A percentile compares a stretch with the other conserved stretches of the same genome.
These are phyloP conservation scores for Nesogale talazaci DNA, from an alignment of 2,113 vertebrate genomes.

Conservation along the genomic window DNA sequence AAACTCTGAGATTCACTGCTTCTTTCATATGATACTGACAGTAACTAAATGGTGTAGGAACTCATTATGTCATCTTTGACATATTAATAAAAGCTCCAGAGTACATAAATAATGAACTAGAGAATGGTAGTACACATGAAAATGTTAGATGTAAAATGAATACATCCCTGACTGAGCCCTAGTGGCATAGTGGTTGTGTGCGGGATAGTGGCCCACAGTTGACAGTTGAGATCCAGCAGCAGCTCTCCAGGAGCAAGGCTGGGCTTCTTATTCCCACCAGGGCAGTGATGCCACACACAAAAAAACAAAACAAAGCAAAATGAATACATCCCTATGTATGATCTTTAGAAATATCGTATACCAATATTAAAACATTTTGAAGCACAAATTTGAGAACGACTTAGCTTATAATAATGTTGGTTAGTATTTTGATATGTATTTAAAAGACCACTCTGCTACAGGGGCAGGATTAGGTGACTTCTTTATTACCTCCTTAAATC, in stretches of 20 bases:
- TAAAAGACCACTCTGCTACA: background rate
- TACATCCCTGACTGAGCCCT: too few relatives aligned
- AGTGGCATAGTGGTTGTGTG: too few relatives aligned
- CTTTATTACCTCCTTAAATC: background rate
- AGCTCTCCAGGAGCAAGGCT: too few relatives aligned
- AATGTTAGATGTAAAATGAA: too few relatives aligned
- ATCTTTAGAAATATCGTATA: too few relatives aligned
- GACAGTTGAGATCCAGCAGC: too few relatives aligned
- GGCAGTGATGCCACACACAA: too few relatives aligned
- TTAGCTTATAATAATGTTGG: background rate
- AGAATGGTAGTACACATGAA: too few relatives aligned
- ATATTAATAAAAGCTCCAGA: background rate
- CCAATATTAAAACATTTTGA: background rate
- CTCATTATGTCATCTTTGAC: background rate
- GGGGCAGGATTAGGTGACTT: background rate
- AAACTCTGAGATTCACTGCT: background rate
- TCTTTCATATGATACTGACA: background rate
- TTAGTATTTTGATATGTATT: background rate
- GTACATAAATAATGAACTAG: background rate
- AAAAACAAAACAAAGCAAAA: too few relatives aligned
- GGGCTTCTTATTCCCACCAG: too few relatives aligned
- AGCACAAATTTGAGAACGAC: background rate
- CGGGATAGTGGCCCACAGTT: too few relatives aligned
- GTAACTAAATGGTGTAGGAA: background rate
- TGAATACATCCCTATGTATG: too few relatives aligned